Base-by-base conservation (phyloP, 2,113 vertebrate species). In the Chamaetylas fuelleborni region DNA sequence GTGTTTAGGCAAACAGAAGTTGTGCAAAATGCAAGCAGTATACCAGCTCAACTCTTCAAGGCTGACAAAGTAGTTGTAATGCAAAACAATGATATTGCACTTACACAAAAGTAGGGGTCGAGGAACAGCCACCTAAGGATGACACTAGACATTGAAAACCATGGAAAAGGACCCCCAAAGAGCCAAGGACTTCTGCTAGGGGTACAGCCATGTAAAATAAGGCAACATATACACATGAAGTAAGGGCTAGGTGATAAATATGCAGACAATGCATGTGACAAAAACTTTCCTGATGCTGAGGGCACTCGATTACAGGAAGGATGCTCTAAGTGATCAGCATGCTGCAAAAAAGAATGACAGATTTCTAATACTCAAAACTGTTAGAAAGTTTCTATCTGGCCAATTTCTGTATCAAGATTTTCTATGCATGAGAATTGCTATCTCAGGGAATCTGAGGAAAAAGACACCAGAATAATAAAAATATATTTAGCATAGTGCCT, bases 51-150 rank as follows among this genome's bases (percentile, higher is more conserved):
- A 31, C 25, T 67, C 31, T 60, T 54, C 45, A 33, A 45, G 14
- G 18, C 22, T 60, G 36, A 51, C 18, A 36, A 60, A 45, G 36
- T 4, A 26, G 17, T 38, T 53, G 26, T 45, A 19, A 28, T 33
- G 33, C 14, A 78, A 53, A 60, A 45, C 28, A 61, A 33, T 8
- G 14, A 8, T 33, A 53, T 8, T 33, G 14, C 1, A 1, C 36
- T 36, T 51, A 43, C 33, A 36, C 36, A 36, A 33, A 51, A 33
- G 4, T 23, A 5, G 22, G 3, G 2, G 11, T 45, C 0, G 0
- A 69, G 18, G 12, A 69, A 10, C 18, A 28, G 22, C 4, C 38
- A 33, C 26, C 36, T 26, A 38, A 45, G 77, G 50, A 43, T 8
- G 3, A 22, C 14, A 22, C 11, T 11, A 18, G 5, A 18, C 2